Conservation (phyloP, 2,113 vertebrate genomes). For the Choloepus hoffmanni region DNA sequence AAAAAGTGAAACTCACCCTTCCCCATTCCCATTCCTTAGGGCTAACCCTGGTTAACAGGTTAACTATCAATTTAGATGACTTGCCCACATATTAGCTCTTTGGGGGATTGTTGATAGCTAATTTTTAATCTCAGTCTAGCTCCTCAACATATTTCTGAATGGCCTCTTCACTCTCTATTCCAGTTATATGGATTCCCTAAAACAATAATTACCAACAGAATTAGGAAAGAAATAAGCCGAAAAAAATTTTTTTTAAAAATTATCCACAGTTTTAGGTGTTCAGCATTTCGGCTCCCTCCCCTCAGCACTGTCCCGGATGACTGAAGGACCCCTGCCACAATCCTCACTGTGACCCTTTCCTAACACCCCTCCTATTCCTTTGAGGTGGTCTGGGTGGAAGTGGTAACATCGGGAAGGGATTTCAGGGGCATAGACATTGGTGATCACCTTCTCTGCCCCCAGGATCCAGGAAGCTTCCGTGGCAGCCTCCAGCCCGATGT, state of each 20-base stretch:
- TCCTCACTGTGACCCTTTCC: background rate
- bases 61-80: background rate
- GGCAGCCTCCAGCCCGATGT: background rate
- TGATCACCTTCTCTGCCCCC: conserved; percentile 27
- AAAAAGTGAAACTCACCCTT: background rate
- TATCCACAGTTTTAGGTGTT: background rate
- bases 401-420: background rate
- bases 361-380: background rate
- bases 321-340: background rate
- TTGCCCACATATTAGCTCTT: background rate
- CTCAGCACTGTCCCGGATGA: background rate
- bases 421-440: background rate
- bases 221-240: background rate
- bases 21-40: background rate
- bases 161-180: background rate
- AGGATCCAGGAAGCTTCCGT: conserved; percentile 39
- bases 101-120: conserved; percentile 14
- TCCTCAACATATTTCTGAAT: conserved; percentile 27
- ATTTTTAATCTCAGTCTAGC: conserved; percentile 33
- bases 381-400: background rate
- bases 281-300: background rate
- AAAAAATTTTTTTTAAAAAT: background rate
- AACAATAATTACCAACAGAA: conserved; percentile 11
- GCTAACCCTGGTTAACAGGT: background rate
- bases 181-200: background rate